Base-by-base conservation (phyloP, 2,888 invertebrate species). In the Clunio marinus region DNA sequence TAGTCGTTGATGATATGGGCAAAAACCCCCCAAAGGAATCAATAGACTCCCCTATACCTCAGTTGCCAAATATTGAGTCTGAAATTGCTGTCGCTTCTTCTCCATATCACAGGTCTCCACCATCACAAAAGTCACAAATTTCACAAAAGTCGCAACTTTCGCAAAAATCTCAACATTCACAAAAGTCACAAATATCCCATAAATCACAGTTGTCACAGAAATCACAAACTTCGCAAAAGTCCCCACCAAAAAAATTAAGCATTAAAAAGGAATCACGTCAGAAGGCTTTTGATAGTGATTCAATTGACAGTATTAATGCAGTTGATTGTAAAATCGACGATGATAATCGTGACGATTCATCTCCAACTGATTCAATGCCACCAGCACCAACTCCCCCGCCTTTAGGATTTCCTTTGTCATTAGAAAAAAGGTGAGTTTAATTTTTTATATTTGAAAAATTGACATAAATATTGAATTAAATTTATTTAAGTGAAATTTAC, bases 261-360 rank as follows among this genome's bases (percentile, higher is more conserved):
- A 7, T 58, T 28, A n/a, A 10, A 7, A 20, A 20, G 13, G 63
- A 63, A 13, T 15, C 15, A 3, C 5, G 32, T 8, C 32, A 51
- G 1, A 32, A 24, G 15, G 20, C 32, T 15, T 22, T 55, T 55
- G 55, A 66, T 28, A 66, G 55, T 25, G 66, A 66, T 35, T 66
- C 66, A 15, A 66, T 66, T 24, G 66, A 66, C 20, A 66, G 66
- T 22, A 66, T 66, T 3, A 66, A 66, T 55, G 55, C 66, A 28
- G 55, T 66, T 10, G 66, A 66, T 25, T 66, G 55, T 35, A 66
- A 66, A 66, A 66, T 66, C 35, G 66, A 66, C 46, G 66, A 66
- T 37, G 66, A 66, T 22, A 66, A 66, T 55, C 66, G 66, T 8
- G 66, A 63, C 24, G 63, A 66, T 13, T 66, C 66, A 7, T 66